phyloP scores from a whole-genome alignment of 2,888 invertebrate genomes.

The Pristionchus mayeri region DNA sequence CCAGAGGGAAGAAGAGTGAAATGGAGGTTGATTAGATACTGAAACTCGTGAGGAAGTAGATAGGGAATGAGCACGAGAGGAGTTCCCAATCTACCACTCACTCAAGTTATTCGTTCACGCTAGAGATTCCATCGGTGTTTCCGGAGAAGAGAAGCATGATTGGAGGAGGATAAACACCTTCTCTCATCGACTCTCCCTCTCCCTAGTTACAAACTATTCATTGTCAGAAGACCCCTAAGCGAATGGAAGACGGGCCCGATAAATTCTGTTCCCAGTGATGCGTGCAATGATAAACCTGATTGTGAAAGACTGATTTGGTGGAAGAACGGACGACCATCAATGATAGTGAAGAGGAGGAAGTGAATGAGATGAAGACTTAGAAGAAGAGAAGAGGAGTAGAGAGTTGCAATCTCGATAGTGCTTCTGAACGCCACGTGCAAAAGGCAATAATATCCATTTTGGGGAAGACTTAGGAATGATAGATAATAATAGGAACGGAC shows the following conservation, averaged over 20 bases:
- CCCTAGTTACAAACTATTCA: neutral
- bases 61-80: neutral
- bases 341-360: neutral
- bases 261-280: too few relatives aligned
- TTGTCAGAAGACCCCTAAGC: too few relatives aligned
- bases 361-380: constrained; percentile 37
- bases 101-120: constrained; percentile 18
- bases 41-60: constrained; percentile 1
- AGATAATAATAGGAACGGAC: too few relatives aligned
- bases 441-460: too few relatives aligned
- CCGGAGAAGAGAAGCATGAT: neutral
- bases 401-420: too few relatives aligned
- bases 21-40: neutral
- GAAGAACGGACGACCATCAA: neutral
- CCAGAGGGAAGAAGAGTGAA: constrained; percentile 27
- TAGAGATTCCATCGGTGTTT: constrained; percentile 4
- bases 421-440: neutral
- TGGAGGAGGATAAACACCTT: neutral
- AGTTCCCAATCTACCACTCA: neutral
- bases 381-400: neutral
- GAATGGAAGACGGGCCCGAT: too few relatives aligned
- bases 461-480: too few relatives aligned
- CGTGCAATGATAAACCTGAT: neutral
- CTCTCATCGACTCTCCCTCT: neutral
- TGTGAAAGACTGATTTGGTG: constrained; percentile 13